phyloP scores from a whole-genome alignment of 92 coral and sea anemone genomes.

The Heteractis magnifica region DNA sequence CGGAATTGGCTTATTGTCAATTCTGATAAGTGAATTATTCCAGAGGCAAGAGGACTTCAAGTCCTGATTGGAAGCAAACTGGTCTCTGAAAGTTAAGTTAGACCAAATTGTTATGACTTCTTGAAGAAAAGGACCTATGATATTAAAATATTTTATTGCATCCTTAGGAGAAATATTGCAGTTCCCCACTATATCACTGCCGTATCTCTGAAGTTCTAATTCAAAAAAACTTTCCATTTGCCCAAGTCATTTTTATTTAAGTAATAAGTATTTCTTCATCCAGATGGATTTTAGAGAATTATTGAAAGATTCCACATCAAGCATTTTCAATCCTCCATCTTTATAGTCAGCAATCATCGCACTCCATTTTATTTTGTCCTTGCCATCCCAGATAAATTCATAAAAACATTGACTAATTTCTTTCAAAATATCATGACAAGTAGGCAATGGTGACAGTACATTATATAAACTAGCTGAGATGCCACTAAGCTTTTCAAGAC shows the following conservation, averaged over 20 bases:
- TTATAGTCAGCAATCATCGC: background rate
- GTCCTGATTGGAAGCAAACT: background rate
- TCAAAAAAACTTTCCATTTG: background rate
- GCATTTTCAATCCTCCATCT: background rate
- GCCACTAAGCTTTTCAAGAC: conserved; percentile 1
- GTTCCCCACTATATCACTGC: background rate
- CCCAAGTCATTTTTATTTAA: background rate
- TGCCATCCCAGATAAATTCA: background rate
- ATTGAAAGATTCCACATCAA: conserved; percentile 1
- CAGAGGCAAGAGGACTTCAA: background rate
- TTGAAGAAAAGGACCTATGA: background rate
- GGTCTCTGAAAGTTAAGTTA: background rate
- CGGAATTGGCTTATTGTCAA: background rate
- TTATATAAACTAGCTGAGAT: background rate
- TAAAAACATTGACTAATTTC: conserved; percentile 1
- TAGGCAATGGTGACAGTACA: background rate
- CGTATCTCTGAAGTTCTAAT: background rate
- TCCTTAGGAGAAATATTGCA: background rate
- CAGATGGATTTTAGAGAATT: background rate
- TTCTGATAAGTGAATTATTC: background rate
- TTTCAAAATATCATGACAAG: background rate
- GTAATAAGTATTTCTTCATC: background rate
- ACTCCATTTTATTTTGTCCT: background rate
- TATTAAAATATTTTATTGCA: background rate
- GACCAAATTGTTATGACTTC: background rate